Evolutionary conservation across 1,140 invertebrate species (phyloP).

Genomic region (Anoplophora glabripennis): DNA sequence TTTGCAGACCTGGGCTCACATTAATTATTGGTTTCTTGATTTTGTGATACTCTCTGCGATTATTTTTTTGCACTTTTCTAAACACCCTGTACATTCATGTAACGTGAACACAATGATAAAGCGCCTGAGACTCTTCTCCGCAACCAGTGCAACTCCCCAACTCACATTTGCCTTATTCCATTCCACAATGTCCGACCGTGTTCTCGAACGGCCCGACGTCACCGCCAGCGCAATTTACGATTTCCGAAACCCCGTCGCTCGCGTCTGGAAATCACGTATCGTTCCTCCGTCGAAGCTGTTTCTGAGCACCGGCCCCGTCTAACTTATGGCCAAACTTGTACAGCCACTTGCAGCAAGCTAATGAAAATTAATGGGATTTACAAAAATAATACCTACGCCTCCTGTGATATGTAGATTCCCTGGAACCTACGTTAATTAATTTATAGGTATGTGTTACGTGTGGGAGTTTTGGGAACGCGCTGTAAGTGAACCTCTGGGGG

Average conservation of each 20-base stretch:
- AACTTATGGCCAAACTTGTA: conserved; percentile 20
- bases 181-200: neutral
- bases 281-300: neutral
- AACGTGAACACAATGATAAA: too few species aligned
- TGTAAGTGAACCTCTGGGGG: conserved; percentile 3
- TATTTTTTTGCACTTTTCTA: too few species aligned
- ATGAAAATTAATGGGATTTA: conserved; percentile 20
- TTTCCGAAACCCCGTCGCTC: neutral
- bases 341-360: conserved; percentile 18
- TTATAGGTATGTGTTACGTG: neutral
- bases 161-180: too few species aligned
- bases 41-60: too few species aligned
- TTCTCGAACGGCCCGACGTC: neutral
- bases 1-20: too few species aligned
- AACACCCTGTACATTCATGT: too few species aligned
- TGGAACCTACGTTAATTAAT: neutral
- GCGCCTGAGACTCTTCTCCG: too few species aligned
- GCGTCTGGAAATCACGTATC: neutral
- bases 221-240: neutral
- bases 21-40: too few species aligned
- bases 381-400: neutral
- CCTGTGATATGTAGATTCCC: neutral
- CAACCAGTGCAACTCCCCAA: too few species aligned
- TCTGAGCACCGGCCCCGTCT: conserved; percentile 10
- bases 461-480: neutral